Evolutionary conservation across 2,113 vertebrate species (phyloP).

Genomic region (Ginglymostoma cirratum): DNA sequence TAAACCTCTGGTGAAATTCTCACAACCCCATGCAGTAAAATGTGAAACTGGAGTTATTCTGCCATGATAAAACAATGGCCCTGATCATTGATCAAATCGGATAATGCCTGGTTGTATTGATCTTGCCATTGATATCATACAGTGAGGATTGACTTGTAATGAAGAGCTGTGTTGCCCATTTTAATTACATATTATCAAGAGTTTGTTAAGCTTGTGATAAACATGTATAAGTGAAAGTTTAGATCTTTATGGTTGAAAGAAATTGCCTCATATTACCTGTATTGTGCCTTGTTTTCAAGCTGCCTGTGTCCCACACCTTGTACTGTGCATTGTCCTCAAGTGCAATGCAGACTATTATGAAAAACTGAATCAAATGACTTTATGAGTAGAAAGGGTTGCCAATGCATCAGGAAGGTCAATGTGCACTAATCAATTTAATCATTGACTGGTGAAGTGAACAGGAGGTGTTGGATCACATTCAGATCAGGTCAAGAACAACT

Average conservation of each 20-base stretch:
- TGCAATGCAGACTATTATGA: background rate
- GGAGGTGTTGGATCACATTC: background rate
- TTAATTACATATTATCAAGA: background rate
- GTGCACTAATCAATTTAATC: slow-evolving; percentile 5
- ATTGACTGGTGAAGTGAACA: background rate
- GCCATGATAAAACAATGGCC: background rate
- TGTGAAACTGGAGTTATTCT: background rate
- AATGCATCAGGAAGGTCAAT: background rate
- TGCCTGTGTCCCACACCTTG: background rate
- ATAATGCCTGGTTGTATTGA: background rate
- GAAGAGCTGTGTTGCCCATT: background rate
- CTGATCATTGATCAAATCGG: background rate
- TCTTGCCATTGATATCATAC: background rate
- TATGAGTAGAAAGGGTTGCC: slow-evolving; percentile 2
- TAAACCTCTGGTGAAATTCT: background rate
- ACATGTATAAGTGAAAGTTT: background rate
- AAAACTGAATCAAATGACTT: background rate
- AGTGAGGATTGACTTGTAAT: background rate
- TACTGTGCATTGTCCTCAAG: background rate
- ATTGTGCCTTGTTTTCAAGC: background rate
- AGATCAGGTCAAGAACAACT: background rate
- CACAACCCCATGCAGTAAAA: background rate
- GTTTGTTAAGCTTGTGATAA: background rate
- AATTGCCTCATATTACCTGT: background rate
- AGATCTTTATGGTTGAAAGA: background rate